These are phyloP conservation scores for Lepidotrigona ventralis DNA, from an alignment of 1,140 invertebrate genomes.

Conservation along the genomic window DNA sequence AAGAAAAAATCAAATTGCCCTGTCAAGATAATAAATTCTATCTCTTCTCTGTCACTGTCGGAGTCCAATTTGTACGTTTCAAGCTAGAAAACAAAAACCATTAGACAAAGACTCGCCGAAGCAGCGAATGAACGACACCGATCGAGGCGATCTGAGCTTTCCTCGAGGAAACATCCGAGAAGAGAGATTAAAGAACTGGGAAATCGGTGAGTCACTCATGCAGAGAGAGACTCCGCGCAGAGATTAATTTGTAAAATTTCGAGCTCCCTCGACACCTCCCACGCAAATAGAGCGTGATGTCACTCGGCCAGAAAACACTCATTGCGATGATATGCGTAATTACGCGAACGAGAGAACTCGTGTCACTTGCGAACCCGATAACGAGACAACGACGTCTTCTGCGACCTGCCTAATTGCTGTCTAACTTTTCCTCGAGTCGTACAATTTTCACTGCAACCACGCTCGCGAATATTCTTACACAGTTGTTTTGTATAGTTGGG, in stretches of 20 bases:
- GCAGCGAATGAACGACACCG: neutral
- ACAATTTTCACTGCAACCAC: neutral
- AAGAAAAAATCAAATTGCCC: neutral
- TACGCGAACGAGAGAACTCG: slow-evolving; percentile 16
- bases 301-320: slow-evolving; percentile 15
- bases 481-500: neutral
- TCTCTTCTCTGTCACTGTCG: neutral
- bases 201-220: slow-evolving; percentile 13
- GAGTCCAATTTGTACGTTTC: neutral
- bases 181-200: no score
- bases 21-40: neutral
- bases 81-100: neutral
- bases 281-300: slow-evolving; percentile 41
- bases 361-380: slow-evolving; percentile 37
- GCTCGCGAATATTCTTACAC: neutral
- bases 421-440: neutral
- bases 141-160: neutral
- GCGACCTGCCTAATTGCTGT: neutral
- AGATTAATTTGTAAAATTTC: slow-evolving; percentile 32
- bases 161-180: neutral
- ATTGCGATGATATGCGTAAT: slow-evolving; percentile 42
- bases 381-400: slow-evolving; percentile 12
- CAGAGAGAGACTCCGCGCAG: neutral
- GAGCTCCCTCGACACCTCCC: slow-evolving; percentile 17
- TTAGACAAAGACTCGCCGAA: neutral